phyloP scores from a whole-genome alignment of 2,888 invertebrate species.

The Sabatieria punctata region DNA sequence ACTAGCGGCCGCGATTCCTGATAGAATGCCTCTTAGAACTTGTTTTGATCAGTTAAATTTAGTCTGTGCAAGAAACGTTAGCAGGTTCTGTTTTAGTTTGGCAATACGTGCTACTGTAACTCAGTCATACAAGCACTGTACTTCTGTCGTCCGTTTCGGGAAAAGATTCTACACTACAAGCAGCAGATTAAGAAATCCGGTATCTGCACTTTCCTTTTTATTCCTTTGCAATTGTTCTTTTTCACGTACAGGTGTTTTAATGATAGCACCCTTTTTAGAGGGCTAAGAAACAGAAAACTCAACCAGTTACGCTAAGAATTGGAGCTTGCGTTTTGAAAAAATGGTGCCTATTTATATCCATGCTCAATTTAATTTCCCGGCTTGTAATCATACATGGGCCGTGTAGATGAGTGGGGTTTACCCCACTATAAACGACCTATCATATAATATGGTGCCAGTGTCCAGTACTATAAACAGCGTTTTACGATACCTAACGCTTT shows the following conservation, averaged over 20 bases:
- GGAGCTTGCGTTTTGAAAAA: neutral
- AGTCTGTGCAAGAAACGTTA: no score
- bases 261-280: neutral
- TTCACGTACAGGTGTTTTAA: neutral
- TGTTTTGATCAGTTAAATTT: no score
- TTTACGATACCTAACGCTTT: no score
- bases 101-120: slow-evolving; percentile 99
- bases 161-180: slow-evolving; percentile 94
- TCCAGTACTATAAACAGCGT: no score
- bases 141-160: slow-evolving; percentile 96
- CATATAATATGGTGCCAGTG: no score
- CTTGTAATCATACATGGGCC: no score
- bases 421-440: no score
- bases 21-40: no score
- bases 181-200: slow-evolving; percentile 33
- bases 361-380: no score
- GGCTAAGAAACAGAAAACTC: slow-evolving; percentile 71
- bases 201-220: neutral
- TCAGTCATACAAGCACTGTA: slow-evolving; percentile 97
- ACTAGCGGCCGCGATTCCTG: no score
- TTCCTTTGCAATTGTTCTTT: neutral
- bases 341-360: no score
- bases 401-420: no score
- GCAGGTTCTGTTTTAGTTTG: slow-evolving; percentile 47
- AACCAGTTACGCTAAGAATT: neutral